A percentile compares a stretch with the other conserved stretches of the same genome.
Evolutionary conservation across 1,140 invertebrate species (phyloP).

Genomic region (Telenomus remus): DNA sequence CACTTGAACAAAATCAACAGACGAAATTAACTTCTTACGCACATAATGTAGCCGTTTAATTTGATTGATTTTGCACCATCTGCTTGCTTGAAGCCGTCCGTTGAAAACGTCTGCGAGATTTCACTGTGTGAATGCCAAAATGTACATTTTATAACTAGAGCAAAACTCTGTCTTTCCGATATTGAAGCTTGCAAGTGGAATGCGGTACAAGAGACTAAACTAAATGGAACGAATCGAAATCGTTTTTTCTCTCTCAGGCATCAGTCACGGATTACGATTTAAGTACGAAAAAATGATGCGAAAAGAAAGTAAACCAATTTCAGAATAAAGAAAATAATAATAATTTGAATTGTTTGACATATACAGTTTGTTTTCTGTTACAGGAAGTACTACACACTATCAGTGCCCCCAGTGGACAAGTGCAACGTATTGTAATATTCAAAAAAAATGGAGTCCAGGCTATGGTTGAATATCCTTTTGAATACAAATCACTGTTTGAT

Average conservation of each 20-base stretch:
- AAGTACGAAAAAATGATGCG: too few relatives aligned
- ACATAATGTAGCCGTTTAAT: constrained; percentile 34
- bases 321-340: too few relatives aligned
- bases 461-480: constrained; percentile 98
- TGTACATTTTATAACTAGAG: constrained; percentile 47
- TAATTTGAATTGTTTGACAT: too few relatives aligned
- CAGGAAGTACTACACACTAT: constrained; percentile 99
- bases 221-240: constrained; percentile 14
- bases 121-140: constrained; percentile 47
- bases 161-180: constrained; percentile 29
- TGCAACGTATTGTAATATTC: constrained; percentile 98
- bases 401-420: constrained; percentile 93
- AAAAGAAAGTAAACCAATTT: too few relatives aligned
- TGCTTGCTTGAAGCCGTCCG: constrained; percentile 36
- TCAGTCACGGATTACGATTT: too few relatives aligned
- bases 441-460: constrained; percentile 99
- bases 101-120: constrained; percentile 39
- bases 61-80: constrained; percentile 52
- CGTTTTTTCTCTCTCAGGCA: too few relatives aligned
- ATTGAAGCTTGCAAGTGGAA: constrained; percentile 27
- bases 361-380: constrained; percentile 77
- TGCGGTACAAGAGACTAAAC: neutral
- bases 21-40: too few relatives aligned
- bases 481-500: constrained; percentile 64
- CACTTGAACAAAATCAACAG: too few relatives aligned